A percentile compares a stretch with the other conserved stretches of the same genome.
These are phyloP conservation scores for Oxycera nigricornis DNA, from an alignment of 2,888 invertebrate genomes.

Conservation along the genomic window DNA sequence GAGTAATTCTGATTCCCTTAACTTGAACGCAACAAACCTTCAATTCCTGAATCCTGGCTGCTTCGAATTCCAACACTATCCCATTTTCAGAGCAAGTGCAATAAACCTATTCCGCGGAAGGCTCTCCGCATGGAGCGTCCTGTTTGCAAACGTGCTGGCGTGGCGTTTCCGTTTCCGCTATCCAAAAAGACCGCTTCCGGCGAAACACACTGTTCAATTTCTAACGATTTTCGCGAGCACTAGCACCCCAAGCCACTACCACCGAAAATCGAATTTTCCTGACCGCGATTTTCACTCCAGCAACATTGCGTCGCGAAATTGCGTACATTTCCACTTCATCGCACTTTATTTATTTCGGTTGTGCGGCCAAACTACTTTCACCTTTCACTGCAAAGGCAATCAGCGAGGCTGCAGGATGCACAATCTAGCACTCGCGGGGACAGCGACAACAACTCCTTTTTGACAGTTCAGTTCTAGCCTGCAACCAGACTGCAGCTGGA, in stretches of 20 bases:
- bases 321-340: too few relatives aligned
- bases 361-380: too few relatives aligned
- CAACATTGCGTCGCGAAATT: too few relatives aligned
- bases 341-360: too few relatives aligned
- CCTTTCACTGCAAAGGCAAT: too few relatives aligned
- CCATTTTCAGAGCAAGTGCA: neutral
- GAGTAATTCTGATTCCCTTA: too few relatives aligned
- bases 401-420: too few relatives aligned
- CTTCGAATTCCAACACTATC: neutral
- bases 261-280: neutral
- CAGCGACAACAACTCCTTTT: too few relatives aligned
- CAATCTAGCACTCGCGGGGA: too few relatives aligned
- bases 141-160: neutral
- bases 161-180: neutral
- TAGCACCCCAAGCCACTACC: neutral
- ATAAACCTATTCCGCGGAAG: neutral
- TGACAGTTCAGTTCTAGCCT: constrained; percentile 32
- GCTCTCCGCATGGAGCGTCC: neutral
- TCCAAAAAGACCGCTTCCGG: neutral
- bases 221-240: neutral
- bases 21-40: constrained; percentile 10
- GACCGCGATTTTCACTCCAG: neutral
- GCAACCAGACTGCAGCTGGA: constrained; percentile 18
- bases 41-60: neutral
- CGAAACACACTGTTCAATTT: neutral